Base-by-base conservation (phyloP, 2,797 vertebrate genomes). In the Adelosebastes latens region DNA sequence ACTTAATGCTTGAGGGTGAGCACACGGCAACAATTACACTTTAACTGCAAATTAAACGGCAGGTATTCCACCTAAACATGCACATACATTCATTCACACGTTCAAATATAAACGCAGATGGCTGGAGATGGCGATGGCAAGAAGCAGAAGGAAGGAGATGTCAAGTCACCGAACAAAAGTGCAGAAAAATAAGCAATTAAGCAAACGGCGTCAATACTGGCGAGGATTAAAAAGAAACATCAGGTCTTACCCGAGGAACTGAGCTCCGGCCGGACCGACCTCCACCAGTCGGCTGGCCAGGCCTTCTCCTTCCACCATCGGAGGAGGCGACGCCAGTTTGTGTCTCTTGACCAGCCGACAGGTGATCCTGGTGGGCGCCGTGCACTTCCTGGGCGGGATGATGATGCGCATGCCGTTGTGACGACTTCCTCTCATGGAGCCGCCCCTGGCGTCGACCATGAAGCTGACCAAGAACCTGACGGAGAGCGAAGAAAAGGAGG, bases 281-380 rank as follows among this genome's bases (percentile, higher is more conserved):
- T 99, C 99, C 75, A 99, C 98, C 89, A 99, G 95, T 3, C 98
- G 96, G 94, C 99, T 99, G 66, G 98, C 97, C 93, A 99, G 93
- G 79, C 99, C 99, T 94, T 99, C 99, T 88, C 99, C 99, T 94
- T 99, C 99, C 88, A 99, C 99, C 99, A 99, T 99, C 1, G 99
- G 99, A 3, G 99, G 99, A 29, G 97, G 98, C 63, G 96, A 97
- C 52, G 99, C 99, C 91, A 99, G 95, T 68, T 99, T 99, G 94
- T 99, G 97, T 77, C 97, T 97, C 96, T 99, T 99, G 27, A 97
- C 98, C 94, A 99, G 92, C 52, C 99, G 98, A 88, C 99, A 99
- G 72, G 99, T 99, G 94, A 99, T 98, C 80, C 99, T 97, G 2
- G 99, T 99, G 81, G 99, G 99, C 0, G 98, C 99, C 0, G 98